Evolutionary conservation across 2,113 vertebrate genomes (phyloP).

Genomic region (zebrafish (Danio rerio)): GRCz12tu NC_133188.1:18481501-18482000

Average conservation of each 20-base stretch:
- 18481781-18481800: background rate
- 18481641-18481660: background rate
- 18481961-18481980: too few relatives aligned
- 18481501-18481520: background rate
- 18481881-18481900: too few relatives aligned
- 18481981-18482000: too few relatives aligned
- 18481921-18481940: too few relatives aligned
- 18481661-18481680: background rate
- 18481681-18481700: conserved; percentile 16
- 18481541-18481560: background rate
- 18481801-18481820: background rate
- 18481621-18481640: background rate
- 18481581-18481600: background rate
- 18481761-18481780: background rate
- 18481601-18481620: background rate
- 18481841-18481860: too few relatives aligned
- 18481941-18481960: too few relatives aligned
- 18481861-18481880: too few relatives aligned
- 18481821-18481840: background rate
- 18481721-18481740: conserved; percentile 4
- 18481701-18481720: background rate
- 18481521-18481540: background rate
- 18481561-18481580: background rate
- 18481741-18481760: conserved; percentile 1
- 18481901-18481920: too few relatives aligned